Evolutionary conservation across 2,113 vertebrate genomes (phyloP), one percentile per base, ranked within the genome.

Genomic region (Anguilla rostrata): DNA sequence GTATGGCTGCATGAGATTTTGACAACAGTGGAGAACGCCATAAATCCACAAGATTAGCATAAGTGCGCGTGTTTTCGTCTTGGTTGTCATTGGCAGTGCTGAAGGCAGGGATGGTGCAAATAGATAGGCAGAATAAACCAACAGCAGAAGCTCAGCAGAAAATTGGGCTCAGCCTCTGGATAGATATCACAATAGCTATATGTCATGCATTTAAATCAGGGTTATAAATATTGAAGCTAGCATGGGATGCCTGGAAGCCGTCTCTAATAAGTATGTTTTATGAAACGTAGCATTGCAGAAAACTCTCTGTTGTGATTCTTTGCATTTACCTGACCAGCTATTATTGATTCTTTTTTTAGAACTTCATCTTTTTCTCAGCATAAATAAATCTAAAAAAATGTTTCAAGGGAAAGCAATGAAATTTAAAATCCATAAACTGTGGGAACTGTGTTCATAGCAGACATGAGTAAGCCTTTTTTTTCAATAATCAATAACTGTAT

Each of bases 141-240:
- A 34, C 26, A 9, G 71, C 26, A 6, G n/a, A 75, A 75, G 22
- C 71, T 29, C 71, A 26, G n/a, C 71, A n/a, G 71, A 75, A 75
- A 75, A 75, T 75, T 75, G 71, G 26, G 26, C 71, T 34, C 71
- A 75, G 71, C 71, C 34, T 75, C n/a, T 34, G n/a, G 71, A 34
- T 75, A 75, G 71, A 75, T 75, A 75, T 75, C 71, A 75, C 71
- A 75, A 75, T 75, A n/a, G 29, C 71, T 75, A 34, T 75, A 75
- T 75, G 71, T 75, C 71, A 75, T 75, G n/a, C 71, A 75, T 75
- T 75, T 75, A 75, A 75, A 75, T 75, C 71, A 75, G 71, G 71
- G 71, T 29, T 75, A 75, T 75, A 75, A 75, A 75, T 75, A 75
- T 34, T 75, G 71, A 75, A 75, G 12, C 71, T n/a, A 12, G n/a